Conservation (phyloP, 1,140 invertebrate genomes). For the Drosophila trapezifrons region DNA sequence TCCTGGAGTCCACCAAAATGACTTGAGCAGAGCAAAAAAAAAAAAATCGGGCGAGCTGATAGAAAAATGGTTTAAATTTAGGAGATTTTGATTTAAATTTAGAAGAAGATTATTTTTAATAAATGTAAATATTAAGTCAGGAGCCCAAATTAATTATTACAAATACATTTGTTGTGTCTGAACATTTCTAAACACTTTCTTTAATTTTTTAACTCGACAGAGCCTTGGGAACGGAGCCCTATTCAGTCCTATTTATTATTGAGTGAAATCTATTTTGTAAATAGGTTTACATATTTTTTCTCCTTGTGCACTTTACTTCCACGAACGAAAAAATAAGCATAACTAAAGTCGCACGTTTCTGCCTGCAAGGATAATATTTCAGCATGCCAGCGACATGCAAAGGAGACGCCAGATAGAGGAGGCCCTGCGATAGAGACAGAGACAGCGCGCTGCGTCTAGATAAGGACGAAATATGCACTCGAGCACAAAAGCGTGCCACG, state of each 20-base stretch:
- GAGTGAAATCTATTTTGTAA: neutral
- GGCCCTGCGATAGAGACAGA: constrained; percentile 10
- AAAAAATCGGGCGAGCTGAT: constrained; percentile 2
- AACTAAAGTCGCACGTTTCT: constrained; percentile 80
- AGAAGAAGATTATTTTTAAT: neutral
- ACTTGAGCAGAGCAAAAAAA: constrained; percentile 25
- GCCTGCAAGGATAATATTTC: constrained; percentile 83
- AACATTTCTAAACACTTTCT: neutral
- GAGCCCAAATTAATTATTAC: too few species aligned
- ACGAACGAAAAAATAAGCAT: constrained; percentile 29
- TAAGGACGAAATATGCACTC: constrained; percentile 83
- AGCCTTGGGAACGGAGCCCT: too few species aligned
- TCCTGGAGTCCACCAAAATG: constrained; percentile 45
- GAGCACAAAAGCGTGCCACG: constrained; percentile 79
- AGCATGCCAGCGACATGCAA: constrained; percentile 77
- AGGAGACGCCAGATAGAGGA: constrained; percentile 50
- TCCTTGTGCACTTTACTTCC: constrained; percentile 8
- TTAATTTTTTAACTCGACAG: too few species aligned
- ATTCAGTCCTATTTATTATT: too few species aligned
- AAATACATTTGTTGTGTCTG: too few species aligned
- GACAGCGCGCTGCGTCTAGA: constrained; percentile 53
- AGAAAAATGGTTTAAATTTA: neutral
- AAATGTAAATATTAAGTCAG: too few species aligned
- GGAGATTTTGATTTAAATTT: neutral
- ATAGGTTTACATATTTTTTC: neutral